Evolutionary conservation across 1,140 invertebrate genomes (phyloP), one percentile per base, ranked within the genome.

Genomic region (Drosophila varians): DNA sequence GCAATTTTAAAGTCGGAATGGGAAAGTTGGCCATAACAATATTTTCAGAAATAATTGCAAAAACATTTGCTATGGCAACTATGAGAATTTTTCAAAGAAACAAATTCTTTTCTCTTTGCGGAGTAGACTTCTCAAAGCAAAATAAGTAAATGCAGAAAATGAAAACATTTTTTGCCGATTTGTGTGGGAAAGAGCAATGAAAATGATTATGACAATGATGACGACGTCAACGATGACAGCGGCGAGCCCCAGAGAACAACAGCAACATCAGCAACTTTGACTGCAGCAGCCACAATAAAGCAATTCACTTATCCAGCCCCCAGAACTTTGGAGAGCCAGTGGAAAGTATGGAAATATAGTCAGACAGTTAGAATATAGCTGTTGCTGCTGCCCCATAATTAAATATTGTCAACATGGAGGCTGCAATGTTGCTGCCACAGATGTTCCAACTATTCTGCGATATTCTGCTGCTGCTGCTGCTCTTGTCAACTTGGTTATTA

Each of bases 151-250:
- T 74, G 75, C 60, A 61, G 40, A 71, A 52, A 43, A 75, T 53
- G 73, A 53, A 58, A 72, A 60, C 57, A 74, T 70, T 75, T 83
- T 57, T 43, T 74, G 42, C 51, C 54, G 58, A 61, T 74, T 48
- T 73, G 52, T 84, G 79, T 87, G 80, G 75, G 73, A 84, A 78
- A 86, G 84, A 87, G 62, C 82, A 74, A 79, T 71, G 74, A 86
- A 80, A 87, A 87, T 80, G 62, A 86, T 80, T 77, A 82, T 72
- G 69, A 64, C 75, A 72, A 72, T 42, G 57, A 75, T 79, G 71
- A 65, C 53, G 58, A 58, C 28, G 70, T 48, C 40, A 36, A 71
- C 47, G 36, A 61, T 52, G 57, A 58, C 66, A 70, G 31, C 52
- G 25, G 28, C 49, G 42, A 54, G 28, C 42, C 14, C 8, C 25